A percentile compares a stretch with the other conserved stretches of the same genome.
phyloP scores from a whole-genome alignment of 2,888 invertebrate species.

The Nowickia ferox region DNA sequence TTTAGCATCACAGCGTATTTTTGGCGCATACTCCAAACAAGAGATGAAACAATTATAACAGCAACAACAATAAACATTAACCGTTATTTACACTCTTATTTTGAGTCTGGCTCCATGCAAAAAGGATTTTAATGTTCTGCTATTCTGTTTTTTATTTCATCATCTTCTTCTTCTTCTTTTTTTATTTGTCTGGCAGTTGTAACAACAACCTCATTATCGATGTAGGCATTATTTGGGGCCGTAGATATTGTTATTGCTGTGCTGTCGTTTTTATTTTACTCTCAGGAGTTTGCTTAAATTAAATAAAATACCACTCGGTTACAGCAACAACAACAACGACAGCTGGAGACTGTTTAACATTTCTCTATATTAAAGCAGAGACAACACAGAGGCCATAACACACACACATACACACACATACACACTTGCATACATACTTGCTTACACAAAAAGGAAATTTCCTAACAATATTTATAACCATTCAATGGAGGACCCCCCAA shows the following conservation, averaged over 20 bases:
- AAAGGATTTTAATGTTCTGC: too few species aligned
- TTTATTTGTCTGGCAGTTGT: slow-evolving; percentile 23
- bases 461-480: slow-evolving; percentile 53
- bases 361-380: slow-evolving; percentile 38
- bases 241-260: not conserved
- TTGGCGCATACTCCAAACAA: slow-evolving; percentile 70
- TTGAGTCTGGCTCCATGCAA: slow-evolving; percentile 19
- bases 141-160: too few species aligned
- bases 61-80: slow-evolving; percentile 34
- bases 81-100: slow-evolving; percentile 52
- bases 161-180: too few species aligned
- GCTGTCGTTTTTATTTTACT: slow-evolving; percentile 38
- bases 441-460: slow-evolving; percentile 8
- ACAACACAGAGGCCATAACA: not conserved
- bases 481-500: slow-evolving; percentile 56
- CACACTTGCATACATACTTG: too few species aligned
- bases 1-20: slow-evolving; percentile 56
- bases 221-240: slow-evolving; percentile 62
- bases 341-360: slow-evolving; percentile 27
- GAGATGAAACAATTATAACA: slow-evolving; percentile 50
- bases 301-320: slow-evolving; percentile 37
- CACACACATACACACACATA: not conserved
- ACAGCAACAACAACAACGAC: slow-evolving; percentile 16
- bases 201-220: slow-evolving; percentile 56
- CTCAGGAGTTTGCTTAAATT: slow-evolving; percentile 61